Base-by-base conservation (phyloP, 2,888 invertebrate species). In the Venusia cambrica region DNA sequence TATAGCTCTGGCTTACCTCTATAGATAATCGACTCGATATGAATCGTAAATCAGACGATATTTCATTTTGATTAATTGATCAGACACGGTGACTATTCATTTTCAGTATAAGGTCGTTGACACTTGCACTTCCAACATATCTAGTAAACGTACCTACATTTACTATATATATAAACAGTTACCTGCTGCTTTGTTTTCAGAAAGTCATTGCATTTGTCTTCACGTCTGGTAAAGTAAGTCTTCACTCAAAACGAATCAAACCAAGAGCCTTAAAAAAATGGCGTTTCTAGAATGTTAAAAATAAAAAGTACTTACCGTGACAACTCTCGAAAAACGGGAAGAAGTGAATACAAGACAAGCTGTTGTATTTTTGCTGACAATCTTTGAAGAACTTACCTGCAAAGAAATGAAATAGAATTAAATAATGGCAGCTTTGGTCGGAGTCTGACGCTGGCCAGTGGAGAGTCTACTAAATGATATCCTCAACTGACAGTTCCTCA, bases 21-120 rank as follows among this genome's bases (percentile, higher is more conserved):
- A 19, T 6, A 16, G 29, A 28, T 31, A 42, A 44, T 49, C 46
- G 41, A 39, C 39, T 29, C 13, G 18, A 34, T 21, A 38, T 41
- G 29, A 38, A 49, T 26, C 47, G 47, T 51, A 46, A 48, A 43
- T 42, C 37, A 46, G 31, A 35, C 43, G 33, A 62, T 61, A 58
- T 56, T 58, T 63, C 63, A 62, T 32, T 40, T 38, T 63, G 66
- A 66, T 62, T 58, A 62, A 66, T 66, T 51, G 54, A 49, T 42
- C 41, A 21, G 33, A 34, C 36, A 38, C 28, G 28, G 46, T 48
- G 55, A 56, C 45, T 53, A 35, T 54, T 32, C 45, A 27, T 54
- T 57, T 21, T 27, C 27, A 30, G 35, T 34, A n/a, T 21, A 21
- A 30, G 22, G 34, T 26, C 38, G 7, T 12, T 7, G 13, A 27